phyloP scores from a whole-genome alignment of 2,797 vertebrate genomes.

The Clangula hyemalis region DNA sequence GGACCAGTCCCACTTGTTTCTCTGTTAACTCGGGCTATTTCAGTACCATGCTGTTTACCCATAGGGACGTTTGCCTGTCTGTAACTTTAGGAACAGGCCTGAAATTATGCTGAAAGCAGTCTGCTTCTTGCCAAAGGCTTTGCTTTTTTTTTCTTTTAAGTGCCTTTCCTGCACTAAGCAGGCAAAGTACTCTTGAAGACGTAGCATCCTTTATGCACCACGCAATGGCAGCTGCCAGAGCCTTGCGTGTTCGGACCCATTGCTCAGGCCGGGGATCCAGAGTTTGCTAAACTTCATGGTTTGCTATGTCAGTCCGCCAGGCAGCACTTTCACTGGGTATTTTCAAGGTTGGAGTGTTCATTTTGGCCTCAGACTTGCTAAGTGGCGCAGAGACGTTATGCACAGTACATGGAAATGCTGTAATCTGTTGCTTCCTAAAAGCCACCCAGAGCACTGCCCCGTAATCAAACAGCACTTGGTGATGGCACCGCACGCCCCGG shows the following conservation, averaged over 20 bases:
- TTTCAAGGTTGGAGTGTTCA: constrained; percentile 63
- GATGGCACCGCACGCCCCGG: background rate
- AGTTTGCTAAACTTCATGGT: constrained; percentile 38
- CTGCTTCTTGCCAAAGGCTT: background rate
- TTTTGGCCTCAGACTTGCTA: constrained; percentile 61
- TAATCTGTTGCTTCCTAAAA: constrained; percentile 67
- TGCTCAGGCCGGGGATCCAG: background rate
- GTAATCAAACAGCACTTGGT: constrained; percentile 54
- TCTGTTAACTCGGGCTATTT: background rate
- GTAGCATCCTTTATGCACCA: background rate
- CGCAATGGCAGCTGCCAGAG: background rate
- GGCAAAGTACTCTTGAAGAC: background rate
- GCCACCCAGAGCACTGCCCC: constrained; percentile 24
- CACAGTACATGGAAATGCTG: background rate
- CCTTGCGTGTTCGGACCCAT: background rate
- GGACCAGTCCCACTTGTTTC: background rate
- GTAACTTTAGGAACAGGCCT: background rate
- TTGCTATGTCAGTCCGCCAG: background rate
- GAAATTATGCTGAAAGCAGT: background rate
- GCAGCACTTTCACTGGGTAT: constrained; percentile 30
- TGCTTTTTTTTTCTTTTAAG: background rate
- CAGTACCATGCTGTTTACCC: background rate
- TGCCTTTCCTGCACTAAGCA: background rate
- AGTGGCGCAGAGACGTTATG: constrained; percentile 37
- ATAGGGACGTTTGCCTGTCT: background rate